phyloP scores from a whole-genome alignment of 2,888 invertebrate genomes.

The Penaeus monodon region DNA sequence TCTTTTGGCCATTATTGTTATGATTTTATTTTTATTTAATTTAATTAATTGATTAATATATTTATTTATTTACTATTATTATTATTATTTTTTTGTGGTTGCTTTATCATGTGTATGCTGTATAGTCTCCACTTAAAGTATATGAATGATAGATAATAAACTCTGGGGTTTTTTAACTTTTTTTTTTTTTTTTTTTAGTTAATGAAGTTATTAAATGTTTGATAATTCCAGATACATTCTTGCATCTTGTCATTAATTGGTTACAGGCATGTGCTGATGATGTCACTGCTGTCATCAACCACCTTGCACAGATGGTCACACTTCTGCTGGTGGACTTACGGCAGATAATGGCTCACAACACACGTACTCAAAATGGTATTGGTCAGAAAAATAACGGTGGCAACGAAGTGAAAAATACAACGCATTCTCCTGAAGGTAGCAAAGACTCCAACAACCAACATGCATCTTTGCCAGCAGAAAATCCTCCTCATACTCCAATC shows the following conservation, averaged over 20 bases:
- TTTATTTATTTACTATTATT: no score
- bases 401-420: conserved; percentile 61
- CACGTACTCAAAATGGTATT: conserved; percentile 32
- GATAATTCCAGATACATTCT: no score
- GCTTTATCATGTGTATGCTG: neutral
- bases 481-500: conserved; percentile 72
- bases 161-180: neutral
- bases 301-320: conserved; percentile 90
- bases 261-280: conserved; percentile 80
- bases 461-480: conserved; percentile 43
- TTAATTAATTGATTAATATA: no score
- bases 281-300: conserved; percentile 89
- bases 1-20: no score
- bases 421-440: conserved; percentile 72
- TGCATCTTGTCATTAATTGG: neutral
- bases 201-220: no score
- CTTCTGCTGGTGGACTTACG: conserved; percentile 80
- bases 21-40: no score
- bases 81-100: no score
- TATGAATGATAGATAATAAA: neutral
- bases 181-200: no score
- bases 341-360: conserved; percentile 46
- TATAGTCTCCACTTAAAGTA: neutral
- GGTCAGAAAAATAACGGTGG: conserved; percentile 18
- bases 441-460: conserved; percentile 38